phyloP scores from a whole-genome alignment of 2,888 invertebrate genomes.

The Drosophila peninsularis region DNA sequence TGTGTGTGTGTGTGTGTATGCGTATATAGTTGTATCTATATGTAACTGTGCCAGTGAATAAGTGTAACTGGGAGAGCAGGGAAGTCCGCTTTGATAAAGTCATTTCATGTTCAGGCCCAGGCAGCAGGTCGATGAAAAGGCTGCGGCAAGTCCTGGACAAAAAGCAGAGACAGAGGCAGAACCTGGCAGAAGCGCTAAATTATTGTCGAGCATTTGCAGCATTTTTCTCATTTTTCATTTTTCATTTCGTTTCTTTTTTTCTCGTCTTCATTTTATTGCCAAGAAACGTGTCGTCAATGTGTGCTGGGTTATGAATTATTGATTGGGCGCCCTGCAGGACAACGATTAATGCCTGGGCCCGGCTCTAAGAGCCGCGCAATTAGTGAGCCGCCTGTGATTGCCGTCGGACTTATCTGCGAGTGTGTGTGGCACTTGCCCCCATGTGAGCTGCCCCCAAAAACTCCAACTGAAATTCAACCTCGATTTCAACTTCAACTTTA shows the following conservation, averaged over 20 bases:
- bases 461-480: slow-evolving; percentile 26
- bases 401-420: slow-evolving; percentile 16
- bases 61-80: slow-evolving; percentile 16
- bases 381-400: slow-evolving; percentile 29
- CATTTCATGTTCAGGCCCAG: slow-evolving; percentile 59
- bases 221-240: slow-evolving; percentile 33
- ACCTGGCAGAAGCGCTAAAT: slow-evolving; percentile 44
- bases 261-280: slow-evolving; percentile 72
- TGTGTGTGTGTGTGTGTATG: slow-evolving; percentile 5
- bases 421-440: neutral
- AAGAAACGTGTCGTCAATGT: slow-evolving; percentile 67
- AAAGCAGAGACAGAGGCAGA: slow-evolving; percentile 10
- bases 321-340: slow-evolving; percentile 57
- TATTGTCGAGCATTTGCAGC: slow-evolving; percentile 55
- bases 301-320: slow-evolving; percentile 74
- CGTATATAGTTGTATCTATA: slow-evolving; percentile 6
- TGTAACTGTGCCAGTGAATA: slow-evolving; percentile 18
- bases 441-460: neutral
- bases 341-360: slow-evolving; percentile 1
- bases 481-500: slow-evolving; percentile 35
- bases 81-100: slow-evolving; percentile 74
- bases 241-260: slow-evolving; percentile 58
- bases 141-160: slow-evolving; percentile 3
- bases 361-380: slow-evolving; percentile 12
- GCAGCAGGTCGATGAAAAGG: slow-evolving; percentile 23